Evolutionary conservation across 2,113 vertebrate species (phyloP).

Genomic region (Aviceda subcristata): DNA sequence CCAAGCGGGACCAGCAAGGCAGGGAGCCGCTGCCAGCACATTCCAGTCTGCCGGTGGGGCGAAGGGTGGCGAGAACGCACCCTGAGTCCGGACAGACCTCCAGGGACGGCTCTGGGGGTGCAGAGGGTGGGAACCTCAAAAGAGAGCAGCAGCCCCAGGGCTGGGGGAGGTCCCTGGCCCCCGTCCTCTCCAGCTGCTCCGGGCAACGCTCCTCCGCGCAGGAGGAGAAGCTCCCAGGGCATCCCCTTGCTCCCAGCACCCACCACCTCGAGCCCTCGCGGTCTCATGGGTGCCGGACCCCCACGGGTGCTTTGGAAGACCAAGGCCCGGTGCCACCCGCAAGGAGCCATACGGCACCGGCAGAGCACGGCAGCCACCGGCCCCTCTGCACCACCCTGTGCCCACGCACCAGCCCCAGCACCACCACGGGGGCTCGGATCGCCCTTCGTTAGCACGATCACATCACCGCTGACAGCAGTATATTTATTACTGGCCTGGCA

Average conservation of each 20-base stretch:
- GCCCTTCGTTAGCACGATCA: conserved; percentile 75
- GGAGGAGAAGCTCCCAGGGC: background rate
- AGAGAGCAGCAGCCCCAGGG: background rate
- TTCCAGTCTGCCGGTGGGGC: background rate
- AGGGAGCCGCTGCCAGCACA: background rate
- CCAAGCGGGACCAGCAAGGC: background rate
- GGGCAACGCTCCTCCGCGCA: fast-evolving
- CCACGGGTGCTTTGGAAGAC: fast-evolving
- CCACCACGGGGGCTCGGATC: background rate
- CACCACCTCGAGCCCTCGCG: background rate
- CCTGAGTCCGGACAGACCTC: background rate
- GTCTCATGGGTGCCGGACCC: background rate
- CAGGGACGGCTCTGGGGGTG: background rate
- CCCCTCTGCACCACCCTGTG: background rate
- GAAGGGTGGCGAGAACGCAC: fast-evolving
- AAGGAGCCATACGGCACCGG: background rate
- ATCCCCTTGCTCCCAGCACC: background rate
- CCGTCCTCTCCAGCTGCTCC: background rate
- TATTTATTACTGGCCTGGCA: conserved; percentile 55
- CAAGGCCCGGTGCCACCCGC: background rate
- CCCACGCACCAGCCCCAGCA: background rate
- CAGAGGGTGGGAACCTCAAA: background rate
- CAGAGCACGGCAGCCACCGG: background rate
- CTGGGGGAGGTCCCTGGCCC: background rate
- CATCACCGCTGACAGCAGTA: conserved; percentile 72